Conservation (phyloP, 2,888 invertebrate genomes). For the Acleris cristana region DNA sequence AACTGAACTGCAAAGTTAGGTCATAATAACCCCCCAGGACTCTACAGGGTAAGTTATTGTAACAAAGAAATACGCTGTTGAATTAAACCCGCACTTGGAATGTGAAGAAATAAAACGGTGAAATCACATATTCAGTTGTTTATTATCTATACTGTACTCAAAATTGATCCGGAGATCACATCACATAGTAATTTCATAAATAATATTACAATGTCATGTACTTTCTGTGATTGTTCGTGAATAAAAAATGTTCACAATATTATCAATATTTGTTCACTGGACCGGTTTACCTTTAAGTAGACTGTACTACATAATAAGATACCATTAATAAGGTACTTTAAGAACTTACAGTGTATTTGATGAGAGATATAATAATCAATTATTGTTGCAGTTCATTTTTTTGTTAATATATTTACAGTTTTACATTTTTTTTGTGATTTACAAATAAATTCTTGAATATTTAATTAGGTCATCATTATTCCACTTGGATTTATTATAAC, state of each 20-base stretch:
- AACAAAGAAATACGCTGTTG: too few relatives aligned
- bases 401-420: conserved; percentile 84
- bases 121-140: conserved; percentile 87
- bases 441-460: conserved; percentile 85
- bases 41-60: too few relatives aligned
- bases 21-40: too few relatives aligned
- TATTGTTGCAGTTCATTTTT: conserved; percentile 83
- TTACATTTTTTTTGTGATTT: conserved; percentile 84
- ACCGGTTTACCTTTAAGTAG: conserved; percentile 81
- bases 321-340: conserved; percentile 77
- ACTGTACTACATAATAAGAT: conserved; percentile 76
- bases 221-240: conserved; percentile 82
- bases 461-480: conserved; percentile 84
- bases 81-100: too few relatives aligned
- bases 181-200: conserved; percentile 88
- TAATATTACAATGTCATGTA: conserved; percentile 85
- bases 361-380: conserved; percentile 79
- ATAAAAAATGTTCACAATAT: conserved; percentile 84
- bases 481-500: conserved; percentile 83
- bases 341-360: conserved; percentile 81
- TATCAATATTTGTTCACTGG: conserved; percentile 84
- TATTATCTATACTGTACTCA: conserved; percentile 90
- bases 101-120: conserved; percentile 62
- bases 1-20: too few relatives aligned
- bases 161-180: conserved; percentile 89